A percentile compares a stretch with the other conserved stretches of the same genome.
Conservation (phyloP, 2,113 vertebrate genomes). For the Poecile atricapillus region DNA sequence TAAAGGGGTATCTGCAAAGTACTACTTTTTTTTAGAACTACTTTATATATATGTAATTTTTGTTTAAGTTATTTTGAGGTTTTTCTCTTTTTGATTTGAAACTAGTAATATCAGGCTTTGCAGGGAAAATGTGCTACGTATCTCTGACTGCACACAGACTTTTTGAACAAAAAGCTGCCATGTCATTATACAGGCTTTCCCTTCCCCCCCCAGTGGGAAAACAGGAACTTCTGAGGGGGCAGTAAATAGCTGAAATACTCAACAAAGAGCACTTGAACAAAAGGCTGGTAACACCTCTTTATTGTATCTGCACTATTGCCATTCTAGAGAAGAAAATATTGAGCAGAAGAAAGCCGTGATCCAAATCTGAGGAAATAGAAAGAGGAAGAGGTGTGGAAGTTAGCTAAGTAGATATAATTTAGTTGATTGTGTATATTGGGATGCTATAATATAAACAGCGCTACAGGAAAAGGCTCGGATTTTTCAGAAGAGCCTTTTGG, state of each 20-base stretch:
- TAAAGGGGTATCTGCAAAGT: neutral
- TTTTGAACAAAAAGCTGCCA: neutral
- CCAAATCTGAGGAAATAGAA: neutral
- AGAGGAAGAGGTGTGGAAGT: conserved; percentile 36
- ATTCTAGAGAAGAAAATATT: neutral
- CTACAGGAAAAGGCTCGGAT: neutral
- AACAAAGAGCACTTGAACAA: conserved; percentile 7
- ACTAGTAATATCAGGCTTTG: neutral
- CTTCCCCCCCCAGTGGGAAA: conserved; percentile 31
- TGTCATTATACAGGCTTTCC: neutral
- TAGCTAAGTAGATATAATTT: conserved; percentile 15
- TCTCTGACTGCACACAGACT: neutral
- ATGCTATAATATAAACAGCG: conserved; percentile 12
- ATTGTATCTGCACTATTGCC: neutral
- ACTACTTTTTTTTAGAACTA: neutral
- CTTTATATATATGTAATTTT: too few species aligned
- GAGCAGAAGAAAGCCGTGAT: neutral
- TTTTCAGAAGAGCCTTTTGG: neutral
- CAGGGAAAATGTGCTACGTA: neutral
- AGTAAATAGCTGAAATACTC: conserved; percentile 21
- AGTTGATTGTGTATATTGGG: neutral
- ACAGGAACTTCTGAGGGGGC: conserved; percentile 11
- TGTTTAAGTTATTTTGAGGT: neutral
- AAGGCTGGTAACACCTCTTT: conserved; percentile 15
- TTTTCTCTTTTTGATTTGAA: neutral